These are phyloP conservation scores for Rhopalosiphum padi DNA, from an alignment of 1,140 invertebrate genomes.

Conservation along the genomic window DNA sequence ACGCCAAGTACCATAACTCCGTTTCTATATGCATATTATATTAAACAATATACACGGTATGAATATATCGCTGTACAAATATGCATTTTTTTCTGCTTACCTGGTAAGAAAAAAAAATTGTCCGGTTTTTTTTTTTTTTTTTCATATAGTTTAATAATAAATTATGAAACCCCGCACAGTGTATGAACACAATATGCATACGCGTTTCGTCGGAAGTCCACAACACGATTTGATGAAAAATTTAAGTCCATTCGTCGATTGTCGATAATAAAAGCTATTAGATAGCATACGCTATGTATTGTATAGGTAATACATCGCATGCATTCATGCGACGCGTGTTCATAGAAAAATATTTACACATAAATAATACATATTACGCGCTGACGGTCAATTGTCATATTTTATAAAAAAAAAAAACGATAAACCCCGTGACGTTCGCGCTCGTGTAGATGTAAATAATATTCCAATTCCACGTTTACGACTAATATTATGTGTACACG, in stretches of 20 bases:
- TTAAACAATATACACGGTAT: background rate
- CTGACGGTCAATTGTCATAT: background rate
- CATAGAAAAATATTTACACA: background rate
- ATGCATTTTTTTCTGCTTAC: background rate
- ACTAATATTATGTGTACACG: background rate
- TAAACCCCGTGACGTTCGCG: background rate
- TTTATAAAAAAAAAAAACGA: background rate
- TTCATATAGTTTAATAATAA: background rate
- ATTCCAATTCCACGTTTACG: background rate
- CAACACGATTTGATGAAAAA: background rate
- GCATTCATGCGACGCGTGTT: background rate
- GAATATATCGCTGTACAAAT: background rate
- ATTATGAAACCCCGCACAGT: background rate
- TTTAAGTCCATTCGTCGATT: background rate
- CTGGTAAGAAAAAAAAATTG: constrained; percentile 3
- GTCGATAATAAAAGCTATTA: too few species aligned
- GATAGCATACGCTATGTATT: too few species aligned
- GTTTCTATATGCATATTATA: background rate
- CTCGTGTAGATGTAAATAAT: background rate
- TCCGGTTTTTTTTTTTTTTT: background rate
- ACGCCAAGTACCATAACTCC: background rate
- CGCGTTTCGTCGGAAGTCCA: background rate
- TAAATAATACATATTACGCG: background rate
- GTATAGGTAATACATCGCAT: background rate
- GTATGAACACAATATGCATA: background rate